Percentiles rank a stretch among this genome's conserved stretches.
These are phyloP conservation scores for Myotis davidii DNA, from an alignment of 2,113 vertebrate genomes.

Conservation along the genomic window DNA sequence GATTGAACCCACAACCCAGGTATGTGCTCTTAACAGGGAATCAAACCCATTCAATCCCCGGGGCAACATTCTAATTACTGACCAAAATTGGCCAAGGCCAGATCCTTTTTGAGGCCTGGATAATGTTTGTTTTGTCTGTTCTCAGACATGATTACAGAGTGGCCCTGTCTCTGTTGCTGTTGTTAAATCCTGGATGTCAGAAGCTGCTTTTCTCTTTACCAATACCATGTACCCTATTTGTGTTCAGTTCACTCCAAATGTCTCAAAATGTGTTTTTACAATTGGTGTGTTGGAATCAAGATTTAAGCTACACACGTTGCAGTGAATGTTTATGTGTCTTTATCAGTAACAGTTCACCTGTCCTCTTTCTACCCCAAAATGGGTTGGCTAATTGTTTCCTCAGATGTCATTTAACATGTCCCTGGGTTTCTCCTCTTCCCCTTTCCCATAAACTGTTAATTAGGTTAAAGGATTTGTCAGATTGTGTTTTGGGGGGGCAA, in stretches of 20 bases:
- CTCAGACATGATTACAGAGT: not conserved
- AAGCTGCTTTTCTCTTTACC: not conserved
- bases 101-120: not conserved
- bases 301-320: not conserved
- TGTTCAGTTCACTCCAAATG: not conserved
- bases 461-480: not conserved
- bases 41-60: not conserved
- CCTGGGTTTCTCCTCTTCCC: not conserved
- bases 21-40: no score
- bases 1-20: no score
- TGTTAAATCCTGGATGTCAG: not conserved
- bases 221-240: not conserved
- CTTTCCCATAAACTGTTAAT: not conserved
- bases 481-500: not conserved
- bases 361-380: not conserved
- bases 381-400: not conserved
- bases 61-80: not conserved
- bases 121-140: not conserved
- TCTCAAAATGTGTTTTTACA: not conserved
- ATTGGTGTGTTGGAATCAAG: not conserved
- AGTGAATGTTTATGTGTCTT: not conserved
- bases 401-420: not conserved
- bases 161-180: not conserved
- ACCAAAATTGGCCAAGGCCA: not conserved
- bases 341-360: not conserved